Conservation (phyloP, 2,113 vertebrate species). For the Entomyzon cyanotis region DNA sequence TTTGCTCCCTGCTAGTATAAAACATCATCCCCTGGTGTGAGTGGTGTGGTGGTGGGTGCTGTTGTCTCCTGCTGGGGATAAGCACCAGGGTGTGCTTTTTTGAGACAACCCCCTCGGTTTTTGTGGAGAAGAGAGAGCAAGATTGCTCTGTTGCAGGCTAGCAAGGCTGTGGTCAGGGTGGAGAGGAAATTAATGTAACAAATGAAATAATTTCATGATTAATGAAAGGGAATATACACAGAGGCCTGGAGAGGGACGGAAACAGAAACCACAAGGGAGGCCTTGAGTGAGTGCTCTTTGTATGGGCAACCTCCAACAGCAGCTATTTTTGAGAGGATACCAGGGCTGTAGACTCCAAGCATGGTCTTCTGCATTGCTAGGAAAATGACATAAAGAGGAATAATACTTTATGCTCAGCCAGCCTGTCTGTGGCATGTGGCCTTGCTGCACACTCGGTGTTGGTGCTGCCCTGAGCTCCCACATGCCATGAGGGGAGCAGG, state of each 20-base stretch:
- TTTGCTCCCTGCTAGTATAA: accelerated
- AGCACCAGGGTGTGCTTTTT: not conserved
- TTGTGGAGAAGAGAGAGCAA: not conserved
- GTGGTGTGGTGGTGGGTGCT: not conserved
- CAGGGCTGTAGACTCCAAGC: not conserved
- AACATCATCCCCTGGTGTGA: accelerated
- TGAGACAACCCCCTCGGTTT: not conserved
- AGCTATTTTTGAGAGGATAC: not conserved
- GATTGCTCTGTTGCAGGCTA: not conserved
- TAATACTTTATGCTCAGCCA: not conserved
- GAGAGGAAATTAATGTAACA: not conserved
- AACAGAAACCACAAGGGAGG: not conserved
- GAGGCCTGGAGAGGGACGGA: not conserved
- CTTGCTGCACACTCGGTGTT: accelerated
- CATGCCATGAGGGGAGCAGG: accelerated
- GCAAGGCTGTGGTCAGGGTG: not conserved
- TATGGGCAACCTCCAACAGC: not conserved
- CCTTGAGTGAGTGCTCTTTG: not conserved
- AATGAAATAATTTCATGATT: not conserved
- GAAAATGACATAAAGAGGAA: not conserved
- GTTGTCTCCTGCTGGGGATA: not conserved
- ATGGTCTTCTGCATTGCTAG: not conserved
- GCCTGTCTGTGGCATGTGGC: accelerated
- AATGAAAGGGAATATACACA: not conserved
- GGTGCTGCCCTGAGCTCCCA: not conserved